These are phyloP conservation scores for Cryptomyrus ogoouensis DNA, from an alignment of 2,113 vertebrate genomes.

Conservation along the genomic window DNA sequence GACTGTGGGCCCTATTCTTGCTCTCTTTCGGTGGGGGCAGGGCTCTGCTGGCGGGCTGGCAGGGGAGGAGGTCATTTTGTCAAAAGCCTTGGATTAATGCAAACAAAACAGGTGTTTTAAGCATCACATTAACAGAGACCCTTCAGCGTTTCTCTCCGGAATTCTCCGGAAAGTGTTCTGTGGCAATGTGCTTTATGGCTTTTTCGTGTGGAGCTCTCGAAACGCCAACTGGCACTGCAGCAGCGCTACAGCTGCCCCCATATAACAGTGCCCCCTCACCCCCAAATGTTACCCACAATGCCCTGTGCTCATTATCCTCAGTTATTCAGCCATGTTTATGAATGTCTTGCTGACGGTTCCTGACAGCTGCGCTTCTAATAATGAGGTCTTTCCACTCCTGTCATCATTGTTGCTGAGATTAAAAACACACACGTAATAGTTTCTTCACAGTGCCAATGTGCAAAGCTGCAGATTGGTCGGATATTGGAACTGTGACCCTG, in stretches of 20 bases:
- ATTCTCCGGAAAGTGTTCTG: not conserved
- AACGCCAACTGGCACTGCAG: not conserved
- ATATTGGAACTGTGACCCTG: not conserved
- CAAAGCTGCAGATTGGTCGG: not conserved
- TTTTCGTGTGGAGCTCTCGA: not conserved
- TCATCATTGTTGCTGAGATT: not conserved
- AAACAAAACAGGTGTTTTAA: not conserved
- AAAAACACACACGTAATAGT: not conserved
- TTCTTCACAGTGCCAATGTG: not conserved
- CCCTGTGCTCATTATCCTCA: not conserved
- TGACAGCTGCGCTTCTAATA: slow-evolving; percentile 2
- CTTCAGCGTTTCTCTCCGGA: not conserved
- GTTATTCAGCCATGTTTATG: not conserved
- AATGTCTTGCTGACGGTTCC: not conserved
- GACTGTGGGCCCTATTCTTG: not conserved
- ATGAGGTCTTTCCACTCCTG: not conserved
- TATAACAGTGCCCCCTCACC: too few species aligned
- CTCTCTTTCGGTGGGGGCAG: not conserved
- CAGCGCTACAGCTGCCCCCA: not conserved
- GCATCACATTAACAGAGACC: not conserved
- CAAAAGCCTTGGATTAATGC: not conserved
- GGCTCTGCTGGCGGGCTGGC: not conserved
- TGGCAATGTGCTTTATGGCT: not conserved
- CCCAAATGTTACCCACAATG: not conserved
- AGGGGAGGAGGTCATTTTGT: not conserved